Conservation (phyloP, 2,797 vertebrate species). For the Gastrophryne carolinensis region DNA sequence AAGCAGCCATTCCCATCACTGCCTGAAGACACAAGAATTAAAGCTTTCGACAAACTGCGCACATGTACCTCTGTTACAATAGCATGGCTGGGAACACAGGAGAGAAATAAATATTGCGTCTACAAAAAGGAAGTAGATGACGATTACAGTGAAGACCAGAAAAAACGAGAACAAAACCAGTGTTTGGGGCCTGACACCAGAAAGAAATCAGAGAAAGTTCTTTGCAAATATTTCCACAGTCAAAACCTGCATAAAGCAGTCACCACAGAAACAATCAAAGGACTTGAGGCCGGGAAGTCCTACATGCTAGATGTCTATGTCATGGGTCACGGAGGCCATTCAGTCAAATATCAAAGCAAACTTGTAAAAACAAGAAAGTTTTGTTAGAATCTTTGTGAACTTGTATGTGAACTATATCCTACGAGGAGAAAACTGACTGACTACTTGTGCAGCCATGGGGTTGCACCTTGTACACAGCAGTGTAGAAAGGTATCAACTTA, state of each 20-base stretch:
- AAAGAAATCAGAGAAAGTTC: slow-evolving; percentile 92
- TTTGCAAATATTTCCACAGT: slow-evolving; percentile 98
- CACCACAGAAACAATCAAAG: slow-evolving; percentile 91
- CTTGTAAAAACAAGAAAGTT: slow-evolving; percentile 96
- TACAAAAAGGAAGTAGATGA: slow-evolving; percentile 90
- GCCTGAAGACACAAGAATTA: slow-evolving; percentile 92
- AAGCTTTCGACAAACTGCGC: slow-evolving; percentile 95
- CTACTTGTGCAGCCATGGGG: slow-evolving; percentile 81
- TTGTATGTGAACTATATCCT: slow-evolving; percentile 75
- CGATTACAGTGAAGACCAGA: slow-evolving; percentile 83
- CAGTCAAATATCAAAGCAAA: slow-evolving; percentile 98
- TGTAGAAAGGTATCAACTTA: slow-evolving; percentile 81
- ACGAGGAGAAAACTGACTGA: slow-evolving; percentile 79
- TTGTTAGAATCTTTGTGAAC: slow-evolving; percentile 86
- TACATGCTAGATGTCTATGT: slow-evolving; percentile 97
- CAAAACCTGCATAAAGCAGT: slow-evolving; percentile 94
- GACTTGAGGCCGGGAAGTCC: slow-evolving; percentile 87
- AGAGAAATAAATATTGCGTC: slow-evolving; percentile 96
- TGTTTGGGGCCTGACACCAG: slow-evolving; percentile 90
- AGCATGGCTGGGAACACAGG: slow-evolving; percentile 96
- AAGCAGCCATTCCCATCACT: slow-evolving; percentile 93
- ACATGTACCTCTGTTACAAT: slow-evolving; percentile 91
- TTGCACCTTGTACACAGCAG: slow-evolving; percentile 70
- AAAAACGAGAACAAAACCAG: slow-evolving; percentile 89
- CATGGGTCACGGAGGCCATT: slow-evolving; percentile 90